Evolutionary conservation across 2,888 invertebrate species (phyloP).

Genomic region (Tribolium freemani): DNA sequence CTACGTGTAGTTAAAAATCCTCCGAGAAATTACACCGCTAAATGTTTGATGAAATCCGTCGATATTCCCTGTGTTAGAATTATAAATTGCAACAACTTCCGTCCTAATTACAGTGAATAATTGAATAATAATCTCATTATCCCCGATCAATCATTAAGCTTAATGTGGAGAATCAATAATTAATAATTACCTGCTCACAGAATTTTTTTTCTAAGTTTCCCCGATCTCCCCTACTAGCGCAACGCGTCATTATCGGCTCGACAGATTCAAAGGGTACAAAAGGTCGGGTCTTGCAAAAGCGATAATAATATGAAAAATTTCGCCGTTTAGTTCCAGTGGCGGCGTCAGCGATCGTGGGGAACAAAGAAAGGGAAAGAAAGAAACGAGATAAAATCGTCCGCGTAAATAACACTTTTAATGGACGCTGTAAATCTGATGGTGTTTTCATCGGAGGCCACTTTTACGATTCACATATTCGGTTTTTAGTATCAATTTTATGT

Average conservation of each 20-base stretch:
- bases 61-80: constrained; percentile 23
- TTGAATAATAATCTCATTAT: constrained; percentile 20
- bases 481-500: constrained; percentile 37
- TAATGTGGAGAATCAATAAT: neutral
- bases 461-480: constrained; percentile 34
- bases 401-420: constrained; percentile 36
- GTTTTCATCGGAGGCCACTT: constrained; percentile 33
- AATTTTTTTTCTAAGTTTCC: neutral
- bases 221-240: constrained; percentile 1
- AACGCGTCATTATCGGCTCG: neutral
- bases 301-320: constrained; percentile 13
- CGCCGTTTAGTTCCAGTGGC: constrained; percentile 15
- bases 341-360: constrained; percentile 6
- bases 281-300: neutral
- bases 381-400: neutral
- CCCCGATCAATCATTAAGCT: constrained; percentile 5
- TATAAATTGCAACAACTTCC: constrained; percentile 13
- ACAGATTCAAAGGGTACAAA: constrained; percentile 1
- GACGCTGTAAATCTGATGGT: constrained; percentile 36
- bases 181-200: neutral
- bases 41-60: neutral
- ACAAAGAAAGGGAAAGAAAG: neutral
- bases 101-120: constrained; percentile 13
- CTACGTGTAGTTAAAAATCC: no score
- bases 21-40: no score